A percentile compares a stretch with the other conserved stretches of the same genome.
Conservation (phyloP, 2,888 invertebrate genomes). For the Thumatha senex region DNA sequence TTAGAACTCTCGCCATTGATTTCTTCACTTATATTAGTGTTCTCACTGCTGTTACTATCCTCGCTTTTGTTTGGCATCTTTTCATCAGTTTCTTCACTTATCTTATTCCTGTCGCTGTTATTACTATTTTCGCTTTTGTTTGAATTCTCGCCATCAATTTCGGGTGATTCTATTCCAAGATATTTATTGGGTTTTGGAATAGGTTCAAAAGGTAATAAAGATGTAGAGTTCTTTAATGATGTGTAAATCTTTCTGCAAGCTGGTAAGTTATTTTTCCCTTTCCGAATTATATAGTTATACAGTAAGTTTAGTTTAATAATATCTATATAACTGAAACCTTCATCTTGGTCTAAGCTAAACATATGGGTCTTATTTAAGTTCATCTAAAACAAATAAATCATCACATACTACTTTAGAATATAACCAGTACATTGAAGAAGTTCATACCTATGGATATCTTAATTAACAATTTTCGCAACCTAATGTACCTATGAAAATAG, state of each 20-base stretch:
- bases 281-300: conserved; percentile 54
- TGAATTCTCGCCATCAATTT: not conserved
- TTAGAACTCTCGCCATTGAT: too few relatives aligned
- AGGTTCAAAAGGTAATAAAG: not conserved
- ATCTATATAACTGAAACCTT: conserved; percentile 33
- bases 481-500: too few relatives aligned
- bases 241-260: conserved; percentile 5
- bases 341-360: conserved; percentile 22
- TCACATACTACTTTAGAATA: too few relatives aligned
- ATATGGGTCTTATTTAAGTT: too few relatives aligned
- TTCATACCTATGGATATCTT: too few relatives aligned
- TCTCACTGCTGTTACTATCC: too few relatives aligned
- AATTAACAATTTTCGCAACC: too few relatives aligned
- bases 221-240: not conserved
- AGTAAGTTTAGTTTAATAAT: conserved; percentile 59
- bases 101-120: not conserved
- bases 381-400: too few relatives aligned
- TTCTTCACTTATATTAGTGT: too few relatives aligned
- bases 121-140: not conserved
- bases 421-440: too few relatives aligned
- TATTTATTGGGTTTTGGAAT: conserved; percentile 5
- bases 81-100: too few relatives aligned
- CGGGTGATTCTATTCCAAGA: not conserved
- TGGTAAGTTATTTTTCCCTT: conserved; percentile 23
- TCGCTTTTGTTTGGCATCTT: too few relatives aligned